These are phyloP conservation scores for Drosophila mojavensis DNA, from an alignment of 1,140 invertebrate species.

Conservation along the genomic window DNA sequence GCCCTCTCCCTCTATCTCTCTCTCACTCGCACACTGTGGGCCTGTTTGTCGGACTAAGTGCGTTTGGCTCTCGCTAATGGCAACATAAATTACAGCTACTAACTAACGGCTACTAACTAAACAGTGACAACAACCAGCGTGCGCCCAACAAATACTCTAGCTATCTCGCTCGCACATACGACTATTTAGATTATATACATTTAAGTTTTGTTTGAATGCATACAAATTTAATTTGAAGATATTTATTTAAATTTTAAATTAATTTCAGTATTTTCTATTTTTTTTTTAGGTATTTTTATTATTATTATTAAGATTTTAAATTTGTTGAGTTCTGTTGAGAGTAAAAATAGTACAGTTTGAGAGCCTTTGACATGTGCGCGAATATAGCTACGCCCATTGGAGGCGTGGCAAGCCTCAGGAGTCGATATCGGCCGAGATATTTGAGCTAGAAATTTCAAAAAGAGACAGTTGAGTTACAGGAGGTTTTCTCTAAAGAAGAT, in stretches of 20 bases:
- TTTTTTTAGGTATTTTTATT: too few relatives aligned
- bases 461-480: too few relatives aligned
- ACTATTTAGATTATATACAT: neutral
- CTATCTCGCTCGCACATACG: neutral
- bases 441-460: too few relatives aligned
- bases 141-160: conserved; percentile 29
- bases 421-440: too few relatives aligned
- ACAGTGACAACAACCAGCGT: conserved; percentile 47
- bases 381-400: too few relatives aligned
- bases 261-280: too few relatives aligned
- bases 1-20: neutral
- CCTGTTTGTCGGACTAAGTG: conserved; percentile 43
- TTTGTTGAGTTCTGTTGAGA: too few relatives aligned
- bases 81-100: conserved; percentile 75
- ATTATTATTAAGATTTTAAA: too few relatives aligned
- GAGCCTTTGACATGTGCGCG: too few relatives aligned
- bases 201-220: neutral
- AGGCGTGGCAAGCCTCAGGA: too few relatives aligned
- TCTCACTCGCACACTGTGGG: neutral
- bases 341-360: too few relatives aligned
- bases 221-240: neutral
- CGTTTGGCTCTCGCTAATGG: conserved; percentile 67
- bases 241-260: neutral
- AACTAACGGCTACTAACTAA: conserved; percentile 63
- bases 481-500: too few relatives aligned